phyloP scores from a whole-genome alignment of 2,888 invertebrate species.

The Elysia crispata region DNA sequence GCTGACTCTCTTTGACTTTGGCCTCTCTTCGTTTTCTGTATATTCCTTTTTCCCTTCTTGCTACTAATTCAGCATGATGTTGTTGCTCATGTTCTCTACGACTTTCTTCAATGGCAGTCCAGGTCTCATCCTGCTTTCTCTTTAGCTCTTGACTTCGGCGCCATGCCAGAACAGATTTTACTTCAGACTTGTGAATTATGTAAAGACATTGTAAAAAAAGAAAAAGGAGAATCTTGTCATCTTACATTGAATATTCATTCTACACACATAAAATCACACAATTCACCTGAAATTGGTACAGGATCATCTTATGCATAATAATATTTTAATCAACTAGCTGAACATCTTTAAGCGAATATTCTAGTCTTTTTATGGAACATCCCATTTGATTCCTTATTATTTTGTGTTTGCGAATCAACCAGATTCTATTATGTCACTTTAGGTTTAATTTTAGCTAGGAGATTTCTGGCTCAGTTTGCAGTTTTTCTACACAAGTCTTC shows the following conservation, averaged over 20 bases:
- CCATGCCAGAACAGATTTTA: constrained; percentile 81
- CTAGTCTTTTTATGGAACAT: too few species aligned
- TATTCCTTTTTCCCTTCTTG: constrained; percentile 58
- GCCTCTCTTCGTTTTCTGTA: constrained; percentile 9
- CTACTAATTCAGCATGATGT: constrained; percentile 65
- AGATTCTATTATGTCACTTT: too few species aligned
- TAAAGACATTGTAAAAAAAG: neutral
- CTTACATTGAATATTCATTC: too few species aligned
- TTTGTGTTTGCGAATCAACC: too few species aligned
- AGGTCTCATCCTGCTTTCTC: constrained; percentile 83
- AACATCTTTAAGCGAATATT: too few species aligned
- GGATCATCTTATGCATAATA: too few species aligned
- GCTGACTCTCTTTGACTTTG: constrained; percentile 59
- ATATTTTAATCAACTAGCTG: too few species aligned
- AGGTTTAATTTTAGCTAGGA: too few species aligned
- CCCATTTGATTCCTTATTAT: too few species aligned
- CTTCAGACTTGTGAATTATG: constrained; percentile 26
- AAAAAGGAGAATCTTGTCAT: neutral
- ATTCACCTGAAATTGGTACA: too few species aligned
- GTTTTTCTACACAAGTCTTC: too few species aligned
- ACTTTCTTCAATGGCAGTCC: constrained; percentile 83
- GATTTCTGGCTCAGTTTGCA: too few species aligned
- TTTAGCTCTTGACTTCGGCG: constrained; percentile 82
- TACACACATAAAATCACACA: neutral
- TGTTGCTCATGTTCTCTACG: constrained; percentile 75